Evolutionary conservation across 1,140 invertebrate genomes (phyloP), one percentile per base, ranked within the genome.

Genomic region (Oscheius sp.): DNA sequence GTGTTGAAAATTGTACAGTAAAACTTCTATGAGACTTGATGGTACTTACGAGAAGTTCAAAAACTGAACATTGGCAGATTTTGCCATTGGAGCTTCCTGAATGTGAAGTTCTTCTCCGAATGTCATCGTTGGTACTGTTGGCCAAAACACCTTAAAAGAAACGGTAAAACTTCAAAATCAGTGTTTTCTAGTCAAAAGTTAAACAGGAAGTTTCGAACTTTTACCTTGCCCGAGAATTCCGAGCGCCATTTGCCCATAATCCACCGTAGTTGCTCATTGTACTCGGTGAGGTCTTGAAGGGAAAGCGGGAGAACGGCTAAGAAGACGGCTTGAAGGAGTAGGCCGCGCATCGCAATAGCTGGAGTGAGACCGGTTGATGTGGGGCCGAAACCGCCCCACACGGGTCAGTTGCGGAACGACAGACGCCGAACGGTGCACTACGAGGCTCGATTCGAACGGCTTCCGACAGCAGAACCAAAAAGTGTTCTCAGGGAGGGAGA

Each of bases 121-220:
- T n/a, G 83, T 83, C 82, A 83, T 83, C 20, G 82, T 83, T n/a
- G 82, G 82, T 20, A 83, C 81, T 13, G 82, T 83, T 2, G 82
- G 82, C 82, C 82, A 83, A 52, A 83, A 76, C 36, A 84, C 61
- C 70, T 73, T 45, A 28, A 72, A 72, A 26, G 13, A 45, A 45
- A 45, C 13, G 10, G 20, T 45, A 45, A 13, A 45, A n/a, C 38
- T 10, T 58, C 20, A 4, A 58, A 18, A n/a, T 58, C 20, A 10
- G 15, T 58, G 52, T 58, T 10, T 58, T 13, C 15, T 7, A 13
- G 3, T 62, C 10, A 10, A 3, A 7, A 3, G 7, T 13, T 15
- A 29, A 20, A 29, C 7, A 26, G 3, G 35, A 10, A 20, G 26
- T 0, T 32, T n/a, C n/a, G n/a, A n/a, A n/a, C n/a, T n/a, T 32